Base-by-base conservation (phyloP, 2,888 invertebrate species). In the Athrips mouffetella region DNA sequence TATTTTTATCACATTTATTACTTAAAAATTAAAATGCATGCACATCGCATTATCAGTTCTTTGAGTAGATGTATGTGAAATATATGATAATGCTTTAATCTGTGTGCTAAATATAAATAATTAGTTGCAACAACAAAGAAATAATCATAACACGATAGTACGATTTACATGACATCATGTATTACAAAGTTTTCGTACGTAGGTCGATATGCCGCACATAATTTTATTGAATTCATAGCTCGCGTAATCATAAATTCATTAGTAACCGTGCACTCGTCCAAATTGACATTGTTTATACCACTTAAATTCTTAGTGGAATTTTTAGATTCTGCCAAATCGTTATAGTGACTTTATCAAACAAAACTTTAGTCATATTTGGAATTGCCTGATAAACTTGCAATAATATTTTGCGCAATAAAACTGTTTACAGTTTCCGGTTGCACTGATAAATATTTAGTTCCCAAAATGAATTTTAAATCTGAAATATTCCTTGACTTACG, bases 51-150 rank as follows among this genome's bases (percentile, higher is more conserved):
- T n/a, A n/a, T n/a, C 27, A 27, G n/a, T 27, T 27, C n/a, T 27
- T 10, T n/a, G 18, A 37, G 11, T n/a, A 37, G 20, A n/a, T n/a
- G n/a, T n/a, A n/a, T 37, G 37, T 11, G 10, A 20, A 37, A 11
- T 11, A 21, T 10, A 21, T 25, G 23, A 41, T 31, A 25, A 39
- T 30, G 11, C 18, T 15, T 25, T 20, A 40, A 49, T 45, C 40
- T 13, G n/a, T 20, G 31, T 13, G 27, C 35, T 5, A 49, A 41
- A 46, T 10, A 40, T 25, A 6, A 33, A n/a, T 42, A 29, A 42
- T 50, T 33, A 23, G 10, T 16, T 35, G 13, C 31, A 49, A 50
- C 29, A 46, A 50, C 50, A 50, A 47, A 35, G 47, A 35, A 50
- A 30, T 41, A 46, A 45, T 44, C 31, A 42, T 31, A 50, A 47